These are phyloP conservation scores for Ceraclea dissimilis DNA, from an alignment of 2,888 invertebrate genomes.

Conservation along the genomic window DNA sequence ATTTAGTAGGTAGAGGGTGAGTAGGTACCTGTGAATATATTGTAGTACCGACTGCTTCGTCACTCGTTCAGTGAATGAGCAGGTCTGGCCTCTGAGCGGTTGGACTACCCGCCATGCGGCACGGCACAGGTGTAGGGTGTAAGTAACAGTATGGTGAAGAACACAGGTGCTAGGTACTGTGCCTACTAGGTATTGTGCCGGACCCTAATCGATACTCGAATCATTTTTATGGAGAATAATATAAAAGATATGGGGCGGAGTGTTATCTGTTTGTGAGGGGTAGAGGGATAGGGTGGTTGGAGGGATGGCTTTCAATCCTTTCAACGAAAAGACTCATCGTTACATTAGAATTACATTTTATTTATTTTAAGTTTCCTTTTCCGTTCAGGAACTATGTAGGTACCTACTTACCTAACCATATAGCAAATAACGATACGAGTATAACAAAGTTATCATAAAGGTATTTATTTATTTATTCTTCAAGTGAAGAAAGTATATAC, in stretches of 20 bases:
- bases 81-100: background rate
- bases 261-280: conserved; percentile 14
- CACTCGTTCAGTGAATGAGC: background rate
- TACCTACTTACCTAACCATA: too few species aligned
- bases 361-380: too few species aligned
- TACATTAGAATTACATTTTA: background rate
- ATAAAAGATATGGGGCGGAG: conserved; percentile 17
- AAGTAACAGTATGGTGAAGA: conserved; percentile 2
- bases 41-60: background rate
- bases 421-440: too few species aligned
- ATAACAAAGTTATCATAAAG: too few species aligned
- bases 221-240: conserved; percentile 16
- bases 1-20: too few species aligned
- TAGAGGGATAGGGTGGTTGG: background rate
- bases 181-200: background rate
- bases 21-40: too few species aligned
- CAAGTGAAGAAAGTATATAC: too few species aligned
- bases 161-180: conserved; percentile 12
- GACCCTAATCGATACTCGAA: conserved; percentile 23
- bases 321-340: conserved; percentile 10
- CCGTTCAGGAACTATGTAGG: too few species aligned
- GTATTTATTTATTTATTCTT: too few species aligned
- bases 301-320: background rate
- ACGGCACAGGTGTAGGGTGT: conserved; percentile 44
- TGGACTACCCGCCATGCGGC: conserved; percentile 7